These are phyloP conservation scores for Actenoides lindsayi DNA, from an alignment of 2,113 vertebrate species.

Conservation along the genomic window DNA sequence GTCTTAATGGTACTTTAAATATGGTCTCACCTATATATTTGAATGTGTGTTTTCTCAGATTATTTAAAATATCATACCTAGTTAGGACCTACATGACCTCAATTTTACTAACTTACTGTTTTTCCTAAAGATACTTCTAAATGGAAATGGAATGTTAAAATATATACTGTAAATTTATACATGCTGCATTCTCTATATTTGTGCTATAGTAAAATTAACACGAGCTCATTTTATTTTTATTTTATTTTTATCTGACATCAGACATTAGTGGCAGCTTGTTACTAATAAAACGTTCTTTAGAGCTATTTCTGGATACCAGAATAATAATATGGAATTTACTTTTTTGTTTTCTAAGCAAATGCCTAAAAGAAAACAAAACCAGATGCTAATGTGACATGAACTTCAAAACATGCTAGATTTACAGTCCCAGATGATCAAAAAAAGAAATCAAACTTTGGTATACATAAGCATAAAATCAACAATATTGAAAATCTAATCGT, in stretches of 20 bases:
- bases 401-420: neutral
- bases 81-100: neutral
- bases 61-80: neutral
- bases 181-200: neutral
- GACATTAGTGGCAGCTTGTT: neutral
- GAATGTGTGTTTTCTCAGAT: neutral
- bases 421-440: neutral
- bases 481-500: neutral
- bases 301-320: conserved; percentile 16
- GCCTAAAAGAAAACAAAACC: neutral
- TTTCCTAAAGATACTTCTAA: neutral
- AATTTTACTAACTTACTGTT: neutral
- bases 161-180: neutral
- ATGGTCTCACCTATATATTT: neutral
- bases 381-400: neutral
- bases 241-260: neutral
- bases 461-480: neutral
- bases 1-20: neutral
- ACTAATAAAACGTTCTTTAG: conserved; percentile 22
- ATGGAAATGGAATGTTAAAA: neutral
- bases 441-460: neutral
- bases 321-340: conserved; percentile 2
- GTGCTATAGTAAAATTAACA: neutral
- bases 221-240: neutral
- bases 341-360: conserved; percentile 36